Evolutionary conservation across 2,888 invertebrate genomes (phyloP), one percentile per base, ranked within the genome.

Genomic region (Notocelia uddmanniana): DNA sequence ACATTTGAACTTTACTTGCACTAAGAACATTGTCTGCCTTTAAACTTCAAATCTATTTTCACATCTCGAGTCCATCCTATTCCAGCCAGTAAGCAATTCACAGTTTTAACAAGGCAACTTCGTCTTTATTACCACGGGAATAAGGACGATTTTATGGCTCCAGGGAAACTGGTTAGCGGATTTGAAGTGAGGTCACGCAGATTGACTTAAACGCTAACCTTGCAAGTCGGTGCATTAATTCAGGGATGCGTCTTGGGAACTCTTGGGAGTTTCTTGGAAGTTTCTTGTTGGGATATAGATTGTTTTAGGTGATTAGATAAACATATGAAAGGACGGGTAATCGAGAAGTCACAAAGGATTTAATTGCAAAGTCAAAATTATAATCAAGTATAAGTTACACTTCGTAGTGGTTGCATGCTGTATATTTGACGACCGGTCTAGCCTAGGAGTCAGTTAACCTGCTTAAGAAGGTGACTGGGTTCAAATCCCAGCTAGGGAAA

Each of bases 171-270:
- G 21, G 10, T 37, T 23, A 58, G 52, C 8, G 59, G 31, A 69
- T n/a, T 37, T 8, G 11, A 62, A 26, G n/a, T n/a, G 54, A 54
- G 18, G 66, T 69, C 18, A 19, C 64, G 21, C 48, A 70, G 59
- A 50, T 68, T 70, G 66, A 50, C 60, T 37, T 45, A 52, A 31
- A 45, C 21, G 19, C 54, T 52, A 50, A 70, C 54, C 52, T 60
- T 66, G 60, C 62, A 63, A 72, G 63, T 71, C 48, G 50, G 26
- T 3, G 50, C 57, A 74, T 74, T 74, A 73, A 74, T 74, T 63
- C 70, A 58, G 15, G 48, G 31, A 64, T 55, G 63, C 68, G 59
- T 54, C 41, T 68, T 23, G 19, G 23, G 13, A 41, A 54, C 19
- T 63, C 9, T 63, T 10, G 2, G 41, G 31, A 45, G 45, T 45